A percentile compares a stretch with the other conserved stretches of the same genome.
These are phyloP conservation scores for Chironomus riparius DNA, from an alignment of 2,888 invertebrate genomes.

Conservation along the genomic window DNA sequence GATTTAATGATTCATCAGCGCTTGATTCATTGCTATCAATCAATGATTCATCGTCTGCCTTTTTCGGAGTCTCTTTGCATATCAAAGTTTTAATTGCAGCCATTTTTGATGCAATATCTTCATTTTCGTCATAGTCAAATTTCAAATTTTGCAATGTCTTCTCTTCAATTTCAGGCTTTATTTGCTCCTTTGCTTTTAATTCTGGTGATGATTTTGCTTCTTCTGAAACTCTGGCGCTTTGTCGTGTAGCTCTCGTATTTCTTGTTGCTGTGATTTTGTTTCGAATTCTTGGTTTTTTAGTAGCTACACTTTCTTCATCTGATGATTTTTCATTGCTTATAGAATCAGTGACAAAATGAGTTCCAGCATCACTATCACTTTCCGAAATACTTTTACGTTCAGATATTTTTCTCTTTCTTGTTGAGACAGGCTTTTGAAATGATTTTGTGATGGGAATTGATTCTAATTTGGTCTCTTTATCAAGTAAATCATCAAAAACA, in stretches of 20 bases:
- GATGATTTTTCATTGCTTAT: neutral
- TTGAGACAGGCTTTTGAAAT: neutral
- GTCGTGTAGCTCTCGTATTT: neutral
- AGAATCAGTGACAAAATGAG: neutral
- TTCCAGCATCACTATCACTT: constrained; percentile 13
- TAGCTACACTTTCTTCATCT: constrained; percentile 1
- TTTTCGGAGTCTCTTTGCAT: constrained; percentile 3
- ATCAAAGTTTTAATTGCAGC: constrained; percentile 16
- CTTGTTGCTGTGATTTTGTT: neutral
- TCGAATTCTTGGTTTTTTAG: constrained; percentile 9
- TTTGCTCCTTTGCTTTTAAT: neutral
- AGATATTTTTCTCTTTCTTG: constrained; percentile 7
- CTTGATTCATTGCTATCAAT: neutral
- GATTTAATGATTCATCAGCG: neutral
- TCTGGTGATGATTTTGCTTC: neutral
- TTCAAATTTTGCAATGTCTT: constrained; percentile 17
- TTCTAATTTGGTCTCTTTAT: too few species aligned
- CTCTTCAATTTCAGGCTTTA: neutral
- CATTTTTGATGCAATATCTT: constrained; percentile 13
- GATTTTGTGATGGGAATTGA: too few species aligned
- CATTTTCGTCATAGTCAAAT: constrained; percentile 20
- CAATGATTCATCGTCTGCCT: neutral
- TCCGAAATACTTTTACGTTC: neutral
- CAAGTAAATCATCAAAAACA: too few species aligned
- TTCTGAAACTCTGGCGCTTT: neutral